Base-by-base conservation (phyloP, 2,113 vertebrate genomes). In the Rhynchomys soricoides region DNA sequence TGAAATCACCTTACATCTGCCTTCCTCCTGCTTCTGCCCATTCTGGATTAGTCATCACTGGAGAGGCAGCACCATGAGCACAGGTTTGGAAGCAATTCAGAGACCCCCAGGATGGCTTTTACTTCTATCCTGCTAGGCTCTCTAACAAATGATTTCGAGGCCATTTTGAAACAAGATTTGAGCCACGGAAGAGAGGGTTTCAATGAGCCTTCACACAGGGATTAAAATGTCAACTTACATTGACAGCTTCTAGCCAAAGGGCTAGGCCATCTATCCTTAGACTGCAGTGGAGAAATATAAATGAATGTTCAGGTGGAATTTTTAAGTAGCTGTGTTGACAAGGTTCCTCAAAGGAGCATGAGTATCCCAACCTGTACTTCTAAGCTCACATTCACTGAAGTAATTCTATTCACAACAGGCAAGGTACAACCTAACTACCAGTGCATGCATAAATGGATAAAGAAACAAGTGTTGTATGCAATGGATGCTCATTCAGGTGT, bases 71-170 rank as follows among this genome's bases (percentile, higher is more conserved):
- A 0, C 52, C 21, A 48, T 43, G 15, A 90, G 73, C 19, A 70
- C n/a, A 95, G 70, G 74, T 88, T 90, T 81, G 81, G 57, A 88
- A 90, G 31, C 4, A 52, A 82, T 64, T 87, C 26, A 86, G 82
- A 94, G 15, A 75, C 3, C 89, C 3, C 2, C 48, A 71, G 8
- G 2, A 68, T 50, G 64, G 8, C 71, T 22, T 74, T 89, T 37
- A 64, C 55, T 90, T 78, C 40, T 91, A 86, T 31, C 2, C 43
- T 59, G 16, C 62, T 64, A 34, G 7, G 4, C 19, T 75, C 43
- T 82, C 26, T 86, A 77, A 83, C 37, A 66, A 78, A 87, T 75
- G 29, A 94, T 77, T 89, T 8, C 15, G n/a, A n/a, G 12, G 26
- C 24, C 52, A 74, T 52, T 82, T 40, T n/a, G 62, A 95, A 43